Conservation (phyloP, 2,113 vertebrate species). For the Cathartes aura region DNA sequence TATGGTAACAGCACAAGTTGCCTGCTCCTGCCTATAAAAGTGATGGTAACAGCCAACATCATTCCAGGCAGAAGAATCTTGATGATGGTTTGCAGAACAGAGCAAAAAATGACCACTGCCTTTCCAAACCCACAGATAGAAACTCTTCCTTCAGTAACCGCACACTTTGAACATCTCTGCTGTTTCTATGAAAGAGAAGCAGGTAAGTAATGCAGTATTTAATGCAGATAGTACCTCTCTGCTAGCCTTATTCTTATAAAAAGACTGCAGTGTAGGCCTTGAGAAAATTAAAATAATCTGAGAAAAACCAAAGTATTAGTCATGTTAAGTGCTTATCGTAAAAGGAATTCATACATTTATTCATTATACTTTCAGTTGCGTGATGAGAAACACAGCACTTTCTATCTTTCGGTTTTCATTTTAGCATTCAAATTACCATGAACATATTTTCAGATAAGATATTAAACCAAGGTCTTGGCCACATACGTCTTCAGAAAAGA, state of each 20-base stretch:
- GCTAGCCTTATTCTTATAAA: not conserved
- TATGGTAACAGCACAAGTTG: not conserved
- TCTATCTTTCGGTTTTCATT: not conserved
- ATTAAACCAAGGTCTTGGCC: not conserved
- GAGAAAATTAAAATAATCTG: not conserved
- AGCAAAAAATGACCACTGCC: not conserved
- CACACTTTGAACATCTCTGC: not conserved
- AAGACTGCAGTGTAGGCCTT: not conserved
- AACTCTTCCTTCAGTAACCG: not conserved
- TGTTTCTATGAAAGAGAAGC: not conserved
- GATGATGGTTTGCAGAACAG: not conserved
- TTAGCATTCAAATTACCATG: slow-evolving; percentile 6
- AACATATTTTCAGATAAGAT: not conserved
- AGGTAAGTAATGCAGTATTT: not conserved
- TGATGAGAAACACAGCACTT: not conserved
- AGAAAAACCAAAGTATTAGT: not conserved
- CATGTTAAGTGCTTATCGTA: not conserved
- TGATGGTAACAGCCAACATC: not conserved
- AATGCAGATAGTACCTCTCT: not conserved
- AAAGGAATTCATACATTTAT: slow-evolving; percentile 10
- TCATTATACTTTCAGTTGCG: not conserved
- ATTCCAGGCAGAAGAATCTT: not conserved
- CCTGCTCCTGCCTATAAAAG: not conserved
- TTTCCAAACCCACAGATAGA: not conserved
- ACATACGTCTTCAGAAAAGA: not conserved